These are phyloP conservation scores for Seira sanloemensis DNA, from an alignment of 2,888 invertebrate species.

Conservation along the genomic window DNA sequence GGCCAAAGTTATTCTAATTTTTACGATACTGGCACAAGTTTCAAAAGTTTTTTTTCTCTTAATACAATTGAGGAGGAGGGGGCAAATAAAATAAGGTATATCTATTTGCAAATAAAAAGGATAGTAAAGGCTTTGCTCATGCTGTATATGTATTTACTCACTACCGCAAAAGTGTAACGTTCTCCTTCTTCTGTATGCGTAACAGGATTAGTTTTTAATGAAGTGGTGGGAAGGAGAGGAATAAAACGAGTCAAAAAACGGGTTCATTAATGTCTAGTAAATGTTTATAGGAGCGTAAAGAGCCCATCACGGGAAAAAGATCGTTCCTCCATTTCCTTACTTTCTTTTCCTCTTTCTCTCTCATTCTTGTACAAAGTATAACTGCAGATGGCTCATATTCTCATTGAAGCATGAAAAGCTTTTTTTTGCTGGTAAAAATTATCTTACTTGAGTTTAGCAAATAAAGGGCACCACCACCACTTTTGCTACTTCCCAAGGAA, in stretches of 20 bases:
- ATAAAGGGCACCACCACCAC: background rate
- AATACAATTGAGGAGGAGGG: background rate
- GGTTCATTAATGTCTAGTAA: conserved; percentile 60
- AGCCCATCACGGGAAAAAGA: conserved; percentile 49
- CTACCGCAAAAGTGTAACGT: background rate
- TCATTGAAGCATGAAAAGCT: conserved; percentile 49
- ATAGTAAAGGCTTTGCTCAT: background rate
- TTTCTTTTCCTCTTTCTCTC: conserved; percentile 31
- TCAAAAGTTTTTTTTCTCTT: background rate
- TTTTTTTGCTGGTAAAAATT: no score
- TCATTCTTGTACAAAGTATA: background rate
- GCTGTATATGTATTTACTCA: background rate
- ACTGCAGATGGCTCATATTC: conserved; percentile 44
- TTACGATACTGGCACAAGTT: background rate
- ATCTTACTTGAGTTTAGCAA: background rate
- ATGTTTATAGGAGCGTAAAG: conserved; percentile 57
- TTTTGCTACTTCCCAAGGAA: background rate
- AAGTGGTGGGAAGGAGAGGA: conserved; percentile 29
- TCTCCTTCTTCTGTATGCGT: conserved; percentile 33
- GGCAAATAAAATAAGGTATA: background rate
- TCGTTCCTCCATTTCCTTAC: conserved; percentile 31
- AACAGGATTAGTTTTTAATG: conserved; percentile 45
- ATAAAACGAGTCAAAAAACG: conserved; percentile 55
- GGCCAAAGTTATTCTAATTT: background rate
- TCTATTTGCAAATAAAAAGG: background rate